Evolutionary conservation across 1,140 invertebrate species (phyloP).

Genomic region (Drosophila murphyi): DNA sequence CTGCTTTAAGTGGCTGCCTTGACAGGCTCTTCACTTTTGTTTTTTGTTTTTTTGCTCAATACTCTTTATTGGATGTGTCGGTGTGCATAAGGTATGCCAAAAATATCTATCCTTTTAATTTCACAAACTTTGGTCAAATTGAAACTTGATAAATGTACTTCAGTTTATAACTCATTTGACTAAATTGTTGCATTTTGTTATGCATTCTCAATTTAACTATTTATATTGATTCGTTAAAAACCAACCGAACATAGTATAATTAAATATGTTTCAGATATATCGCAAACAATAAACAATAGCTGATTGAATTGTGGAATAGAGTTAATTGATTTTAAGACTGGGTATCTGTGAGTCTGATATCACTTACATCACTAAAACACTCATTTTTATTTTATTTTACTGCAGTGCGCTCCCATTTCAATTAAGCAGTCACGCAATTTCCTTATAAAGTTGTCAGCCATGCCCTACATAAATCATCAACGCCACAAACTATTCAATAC

Average conservation of each 20-base stretch:
- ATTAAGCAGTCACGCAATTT: slow-evolving; percentile 79
- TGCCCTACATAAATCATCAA: slow-evolving; percentile 66
- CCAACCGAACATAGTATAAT: too few species aligned
- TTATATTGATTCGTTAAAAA: too few species aligned
- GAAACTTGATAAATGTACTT: too few species aligned
- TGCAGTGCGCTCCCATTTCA: slow-evolving; percentile 52
- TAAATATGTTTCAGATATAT: too few species aligned
- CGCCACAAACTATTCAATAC: slow-evolving; percentile 34
- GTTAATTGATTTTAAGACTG: background rate
- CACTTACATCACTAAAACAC: background rate
- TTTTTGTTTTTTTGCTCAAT: background rate
- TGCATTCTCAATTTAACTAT: too few species aligned
- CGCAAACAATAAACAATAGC: too few species aligned
- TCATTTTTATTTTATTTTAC: background rate
- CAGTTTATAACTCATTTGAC: too few species aligned
- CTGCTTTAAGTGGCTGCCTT: slow-evolving; percentile 33
- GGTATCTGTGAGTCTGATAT: slow-evolving; percentile 18
- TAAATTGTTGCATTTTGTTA: too few species aligned
- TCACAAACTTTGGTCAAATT: too few species aligned
- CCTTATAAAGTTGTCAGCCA: slow-evolving; percentile 71
- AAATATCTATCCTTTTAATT: background rate
- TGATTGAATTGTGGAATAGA: too few species aligned
- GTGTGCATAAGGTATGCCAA: background rate
- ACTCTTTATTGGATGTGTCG: background rate
- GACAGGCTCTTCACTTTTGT: background rate